These are phyloP conservation scores for Macquaria ambigua DNA, from an alignment of 2,113 vertebrate genomes.

Conservation along the genomic window DNA sequence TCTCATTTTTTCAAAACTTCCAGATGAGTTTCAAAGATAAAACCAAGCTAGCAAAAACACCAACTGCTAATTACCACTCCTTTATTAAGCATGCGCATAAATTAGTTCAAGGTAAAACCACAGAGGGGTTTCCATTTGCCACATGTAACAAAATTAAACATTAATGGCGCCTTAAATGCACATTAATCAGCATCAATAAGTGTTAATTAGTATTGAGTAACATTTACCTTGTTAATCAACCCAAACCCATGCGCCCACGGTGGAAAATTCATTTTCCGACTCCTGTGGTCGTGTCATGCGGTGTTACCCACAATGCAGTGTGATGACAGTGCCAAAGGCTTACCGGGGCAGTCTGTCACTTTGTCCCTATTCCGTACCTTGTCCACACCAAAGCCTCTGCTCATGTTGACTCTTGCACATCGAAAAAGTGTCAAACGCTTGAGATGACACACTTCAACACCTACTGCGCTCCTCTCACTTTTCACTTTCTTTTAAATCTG, in stretches of 20 bases:
- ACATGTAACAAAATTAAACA: slow-evolving; percentile 59
- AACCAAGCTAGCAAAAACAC: background rate
- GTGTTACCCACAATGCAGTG: slow-evolving; percentile 74
- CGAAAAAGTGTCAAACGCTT: slow-evolving; percentile 64
- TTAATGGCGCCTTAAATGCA: slow-evolving; percentile 57
- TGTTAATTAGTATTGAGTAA: slow-evolving; percentile 72
- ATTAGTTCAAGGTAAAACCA: slow-evolving; percentile 42
- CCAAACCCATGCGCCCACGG: slow-evolving; percentile 37
- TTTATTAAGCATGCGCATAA: slow-evolving; percentile 29
- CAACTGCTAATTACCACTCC: background rate
- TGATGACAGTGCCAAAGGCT: slow-evolving; percentile 72
- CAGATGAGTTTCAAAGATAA: slow-evolving; percentile 3
- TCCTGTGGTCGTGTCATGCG: slow-evolving; percentile 53
- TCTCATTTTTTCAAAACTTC: background rate
- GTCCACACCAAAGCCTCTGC: slow-evolving; percentile 33
- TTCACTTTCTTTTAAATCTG: slow-evolving; percentile 26
- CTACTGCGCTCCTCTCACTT: slow-evolving; percentile 29
- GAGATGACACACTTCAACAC: slow-evolving; percentile 53
- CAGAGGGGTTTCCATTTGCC: slow-evolving; percentile 22
- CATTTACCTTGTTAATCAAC: slow-evolving; percentile 69
- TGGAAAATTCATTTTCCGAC: slow-evolving; percentile 73
- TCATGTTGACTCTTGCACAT: slow-evolving; percentile 47
- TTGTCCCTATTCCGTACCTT: slow-evolving; percentile 41
- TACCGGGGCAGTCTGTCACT: slow-evolving; percentile 78
- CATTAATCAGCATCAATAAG: slow-evolving; percentile 67